phyloP scores from a whole-genome alignment of 2,888 invertebrate species.

The Aplocera efformata region DNA sequence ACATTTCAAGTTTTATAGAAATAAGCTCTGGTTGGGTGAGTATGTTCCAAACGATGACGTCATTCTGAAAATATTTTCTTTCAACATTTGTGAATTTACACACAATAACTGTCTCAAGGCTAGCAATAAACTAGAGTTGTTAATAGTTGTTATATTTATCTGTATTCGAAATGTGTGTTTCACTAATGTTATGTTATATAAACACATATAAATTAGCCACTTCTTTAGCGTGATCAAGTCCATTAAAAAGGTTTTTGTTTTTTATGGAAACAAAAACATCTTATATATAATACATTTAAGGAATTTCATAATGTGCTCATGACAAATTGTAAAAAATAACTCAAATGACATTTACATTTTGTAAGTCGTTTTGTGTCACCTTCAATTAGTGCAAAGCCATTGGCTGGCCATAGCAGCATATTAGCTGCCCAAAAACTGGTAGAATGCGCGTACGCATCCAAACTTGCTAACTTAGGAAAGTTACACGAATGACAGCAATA shows the following conservation, averaged over 20 bases:
- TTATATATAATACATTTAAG: neutral
- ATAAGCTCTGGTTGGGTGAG: neutral
- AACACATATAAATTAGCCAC: constrained; percentile 1
- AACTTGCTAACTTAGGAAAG: constrained; percentile 43
- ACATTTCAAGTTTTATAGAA: too few relatives aligned
- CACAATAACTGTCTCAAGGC: constrained; percentile 33
- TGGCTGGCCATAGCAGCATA: constrained; percentile 33
- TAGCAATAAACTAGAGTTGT: constrained; percentile 21
- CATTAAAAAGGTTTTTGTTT: neutral
- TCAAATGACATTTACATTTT: constrained; percentile 17
- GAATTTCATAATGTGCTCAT: neutral
- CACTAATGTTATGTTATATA: neutral
- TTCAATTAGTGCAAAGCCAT: constrained; percentile 20
- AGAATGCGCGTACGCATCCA: constrained; percentile 42
- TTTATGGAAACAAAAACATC: too few relatives aligned
- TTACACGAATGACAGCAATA: constrained; percentile 43
- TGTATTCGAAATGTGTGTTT: constrained; percentile 7
- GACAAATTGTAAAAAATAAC: constrained; percentile 12
- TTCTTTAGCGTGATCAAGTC: neutral
- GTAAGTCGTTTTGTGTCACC: constrained; percentile 27
- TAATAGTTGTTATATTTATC: constrained; percentile 10
- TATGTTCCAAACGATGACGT: constrained; percentile 2
- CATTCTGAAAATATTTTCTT: constrained; percentile 11
- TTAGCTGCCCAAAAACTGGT: constrained; percentile 41
- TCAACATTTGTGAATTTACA: constrained; percentile 19